phyloP scores from a whole-genome alignment of 1,140 invertebrate species.

The Nixonia krombeini region DNA sequence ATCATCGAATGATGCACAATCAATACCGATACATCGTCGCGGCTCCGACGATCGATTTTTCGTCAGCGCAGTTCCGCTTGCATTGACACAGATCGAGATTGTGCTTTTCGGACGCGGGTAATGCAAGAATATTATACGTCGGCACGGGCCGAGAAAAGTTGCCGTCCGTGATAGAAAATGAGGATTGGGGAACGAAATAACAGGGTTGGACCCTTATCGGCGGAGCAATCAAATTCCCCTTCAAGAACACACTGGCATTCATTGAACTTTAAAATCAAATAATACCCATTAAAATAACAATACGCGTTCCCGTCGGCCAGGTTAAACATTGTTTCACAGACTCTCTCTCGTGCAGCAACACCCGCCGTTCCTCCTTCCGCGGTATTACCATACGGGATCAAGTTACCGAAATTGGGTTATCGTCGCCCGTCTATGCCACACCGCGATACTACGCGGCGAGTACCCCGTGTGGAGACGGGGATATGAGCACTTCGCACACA shows the following conservation, averaged over 20 bases:
- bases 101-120: conserved; percentile 22
- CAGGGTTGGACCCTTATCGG: conserved; percentile 67
- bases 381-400: conserved; percentile 70
- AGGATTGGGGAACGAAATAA: conserved; percentile 63
- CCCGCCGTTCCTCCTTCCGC: conserved; percentile 22
- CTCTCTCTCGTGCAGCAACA: conserved; percentile 36
- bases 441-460: conserved; percentile 52
- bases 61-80: conserved; percentile 4
- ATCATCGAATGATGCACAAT: no score
- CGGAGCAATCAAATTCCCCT: conserved; percentile 69
- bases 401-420: conserved; percentile 71
- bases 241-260: conserved; percentile 67
- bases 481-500: conserved; percentile 42
- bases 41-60: background rate
- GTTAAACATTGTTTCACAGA: conserved; percentile 71
- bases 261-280: conserved; percentile 73
- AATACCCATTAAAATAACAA: conserved; percentile 73
- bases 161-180: conserved; percentile 49
- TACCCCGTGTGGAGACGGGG: no score
- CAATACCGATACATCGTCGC: no score
- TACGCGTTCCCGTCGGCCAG: conserved; percentile 61
- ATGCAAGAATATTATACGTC: conserved; percentile 25
- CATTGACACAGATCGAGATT: conserved; percentile 4
- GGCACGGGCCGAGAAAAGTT: conserved; percentile 40
- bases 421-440: conserved; percentile 43